phyloP scores from a whole-genome alignment of 2,888 invertebrate genomes.

The Cephus pygmeus region DNA sequence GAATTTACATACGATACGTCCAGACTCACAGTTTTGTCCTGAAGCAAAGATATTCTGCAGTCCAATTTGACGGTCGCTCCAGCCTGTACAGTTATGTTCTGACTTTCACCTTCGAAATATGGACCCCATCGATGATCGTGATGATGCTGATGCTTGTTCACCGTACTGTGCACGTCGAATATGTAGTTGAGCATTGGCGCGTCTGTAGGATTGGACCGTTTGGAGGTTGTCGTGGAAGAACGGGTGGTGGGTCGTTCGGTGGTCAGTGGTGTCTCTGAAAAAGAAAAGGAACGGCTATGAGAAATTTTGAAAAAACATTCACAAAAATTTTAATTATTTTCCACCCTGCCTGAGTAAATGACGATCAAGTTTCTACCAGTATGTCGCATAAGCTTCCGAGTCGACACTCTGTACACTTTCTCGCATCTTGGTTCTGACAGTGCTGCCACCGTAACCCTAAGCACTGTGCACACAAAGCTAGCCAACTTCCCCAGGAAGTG shows the following conservation, averaged over 20 bases:
- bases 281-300: background rate
- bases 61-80: slow-evolving; percentile 79
- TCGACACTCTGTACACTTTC: background rate
- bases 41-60: slow-evolving; percentile 79
- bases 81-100: slow-evolving; percentile 79
- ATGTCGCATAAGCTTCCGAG: background rate
- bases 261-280: slow-evolving; percentile 45
- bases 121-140: slow-evolving; percentile 75
- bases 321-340: background rate
- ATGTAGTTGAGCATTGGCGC: slow-evolving; percentile 81
- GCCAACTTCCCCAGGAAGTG: background rate
- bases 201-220: slow-evolving; percentile 67
- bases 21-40: slow-evolving; percentile 79
- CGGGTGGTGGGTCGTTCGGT: slow-evolving; percentile 32
- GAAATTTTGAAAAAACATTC: no score
- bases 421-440: background rate
- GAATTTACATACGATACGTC: background rate
- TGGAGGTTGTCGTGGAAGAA: slow-evolving; percentile 48
- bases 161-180: slow-evolving; percentile 76
- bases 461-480: background rate
- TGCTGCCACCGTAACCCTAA: background rate
- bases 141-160: slow-evolving; percentile 78
- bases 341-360: background rate
- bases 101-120: slow-evolving; percentile 77
- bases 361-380: background rate